Percentiles rank a stretch among this genome's conserved stretches.
Evolutionary conservation across 2,113 vertebrate species (phyloP).

Genomic region (Trichomycterus rosablanca): DNA sequence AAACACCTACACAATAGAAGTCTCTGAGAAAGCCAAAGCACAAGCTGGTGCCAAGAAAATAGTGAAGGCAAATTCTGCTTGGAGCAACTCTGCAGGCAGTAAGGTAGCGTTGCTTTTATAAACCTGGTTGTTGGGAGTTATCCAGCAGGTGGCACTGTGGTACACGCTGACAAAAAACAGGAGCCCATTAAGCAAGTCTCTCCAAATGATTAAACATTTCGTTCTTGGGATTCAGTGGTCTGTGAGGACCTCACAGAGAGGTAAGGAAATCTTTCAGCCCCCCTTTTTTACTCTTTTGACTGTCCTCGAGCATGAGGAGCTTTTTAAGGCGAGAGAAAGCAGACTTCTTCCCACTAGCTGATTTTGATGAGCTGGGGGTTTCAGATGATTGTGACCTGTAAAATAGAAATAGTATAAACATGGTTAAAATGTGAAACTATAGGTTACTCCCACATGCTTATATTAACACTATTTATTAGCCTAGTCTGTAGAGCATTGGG

Average conservation of each 20-base stretch:
- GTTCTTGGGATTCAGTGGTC: not conserved
- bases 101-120: constrained; percentile 9
- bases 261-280: constrained; percentile 84
- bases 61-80: constrained; percentile 15
- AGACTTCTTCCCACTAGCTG: constrained; percentile 68
- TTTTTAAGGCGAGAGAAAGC: constrained; percentile 81
- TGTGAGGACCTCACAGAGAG: constrained; percentile 67
- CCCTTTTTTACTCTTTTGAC: constrained; percentile 66
- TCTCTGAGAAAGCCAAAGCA: too few relatives aligned
- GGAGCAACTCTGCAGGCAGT: not conserved
- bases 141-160: constrained; percentile 40
- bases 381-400: constrained; percentile 60
- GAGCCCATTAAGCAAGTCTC: constrained; percentile 6
- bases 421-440: too few relatives aligned
- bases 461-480: too few relatives aligned
- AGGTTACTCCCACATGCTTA: too few relatives aligned
- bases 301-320: constrained; percentile 77
- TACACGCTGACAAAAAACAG: constrained; percentile 22
- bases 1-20: too few relatives aligned
- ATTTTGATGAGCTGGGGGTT: constrained; percentile 63
- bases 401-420: not conserved
- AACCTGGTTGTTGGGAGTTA: constrained; percentile 11
- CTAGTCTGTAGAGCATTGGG: too few relatives aligned
- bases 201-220: constrained; percentile 20
- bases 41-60: too few relatives aligned